phyloP scores from a whole-genome alignment of 1,140 invertebrate genomes.

The Drosophila miranda region DNA sequence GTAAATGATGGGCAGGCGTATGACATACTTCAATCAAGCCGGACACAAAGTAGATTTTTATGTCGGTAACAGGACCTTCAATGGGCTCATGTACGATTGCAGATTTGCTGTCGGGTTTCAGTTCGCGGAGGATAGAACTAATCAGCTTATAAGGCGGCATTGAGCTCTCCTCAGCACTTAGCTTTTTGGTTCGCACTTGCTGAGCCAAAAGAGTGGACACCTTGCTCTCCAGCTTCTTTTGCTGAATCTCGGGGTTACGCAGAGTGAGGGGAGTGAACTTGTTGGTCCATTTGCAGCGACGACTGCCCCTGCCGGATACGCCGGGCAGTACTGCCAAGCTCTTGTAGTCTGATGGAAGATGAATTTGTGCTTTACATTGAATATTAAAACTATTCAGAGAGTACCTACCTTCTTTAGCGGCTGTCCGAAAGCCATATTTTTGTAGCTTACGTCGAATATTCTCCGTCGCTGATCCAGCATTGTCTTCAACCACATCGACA shows the following conservation, averaged over 20 bases:
- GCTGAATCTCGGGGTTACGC: conserved; percentile 54
- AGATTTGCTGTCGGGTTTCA: conserved; percentile 4
- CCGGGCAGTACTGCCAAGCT: conserved; percentile 31
- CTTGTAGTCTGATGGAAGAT: conserved; percentile 58
- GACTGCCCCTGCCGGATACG: conserved; percentile 19
- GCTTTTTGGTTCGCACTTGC: conserved; percentile 40
- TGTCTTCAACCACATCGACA: conserved; percentile 38
- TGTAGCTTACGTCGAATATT: conserved; percentile 56
- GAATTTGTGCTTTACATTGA: background rate
- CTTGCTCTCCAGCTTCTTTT: conserved; percentile 53
- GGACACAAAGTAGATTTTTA: conserved; percentile 54
- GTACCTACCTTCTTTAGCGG: conserved; percentile 57
- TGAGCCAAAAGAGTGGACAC: conserved; percentile 50
- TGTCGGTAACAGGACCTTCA: conserved; percentile 24
- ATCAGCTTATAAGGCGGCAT: conserved; percentile 32
- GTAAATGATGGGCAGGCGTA: conserved; percentile 53
- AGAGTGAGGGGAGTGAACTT: conserved; percentile 74
- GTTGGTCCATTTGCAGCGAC: conserved; percentile 68
- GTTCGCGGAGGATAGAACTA: conserved; percentile 19
- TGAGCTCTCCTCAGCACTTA: background rate
- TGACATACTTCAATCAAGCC: conserved; percentile 50
- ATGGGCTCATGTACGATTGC: conserved; percentile 28
- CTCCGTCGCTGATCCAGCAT: conserved; percentile 28
- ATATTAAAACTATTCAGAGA: no score
- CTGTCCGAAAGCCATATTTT: conserved; percentile 72